Evolutionary conservation across 2,888 invertebrate genomes (phyloP).

Genomic region (Phasia obesa): DNA sequence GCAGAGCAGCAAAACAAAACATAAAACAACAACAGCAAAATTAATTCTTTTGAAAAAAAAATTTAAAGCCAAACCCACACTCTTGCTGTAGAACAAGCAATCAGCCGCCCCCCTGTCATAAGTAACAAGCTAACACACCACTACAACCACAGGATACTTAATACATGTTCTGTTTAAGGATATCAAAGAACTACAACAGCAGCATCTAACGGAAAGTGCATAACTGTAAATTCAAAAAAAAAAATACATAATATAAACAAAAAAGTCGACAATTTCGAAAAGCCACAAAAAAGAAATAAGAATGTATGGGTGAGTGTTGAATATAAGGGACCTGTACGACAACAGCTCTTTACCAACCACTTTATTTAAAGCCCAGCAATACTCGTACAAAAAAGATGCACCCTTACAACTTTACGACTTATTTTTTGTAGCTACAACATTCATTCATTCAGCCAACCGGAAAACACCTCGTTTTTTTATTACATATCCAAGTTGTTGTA

Average conservation of each 20-base stretch:
- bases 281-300: constrained; percentile 78
- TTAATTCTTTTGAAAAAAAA: constrained; percentile 31
- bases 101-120: constrained; percentile 53
- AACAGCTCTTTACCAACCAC: constrained; percentile 54
- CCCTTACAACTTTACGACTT: constrained; percentile 64
- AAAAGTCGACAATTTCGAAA: constrained; percentile 78
- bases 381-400: constrained; percentile 40
- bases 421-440: constrained; percentile 43
- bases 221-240: constrained; percentile 47
- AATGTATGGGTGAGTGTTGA: constrained; percentile 18
- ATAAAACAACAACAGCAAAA: constrained; percentile 44
- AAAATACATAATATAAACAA: constrained; percentile 66
- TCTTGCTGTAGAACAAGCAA: constrained; percentile 37
- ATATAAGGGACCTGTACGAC: constrained; percentile 47
- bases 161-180: constrained; percentile 47
- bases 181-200: constrained; percentile 37
- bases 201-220: constrained; percentile 67
- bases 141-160: constrained; percentile 62
- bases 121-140: constrained; percentile 65
- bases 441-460: constrained; percentile 78
- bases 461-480: constrained; percentile 79
- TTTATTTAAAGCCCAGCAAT: constrained; percentile 18
- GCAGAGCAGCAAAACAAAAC: constrained; percentile 65
- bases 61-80: constrained; percentile 79
- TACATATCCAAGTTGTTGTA: constrained; percentile 74